Percentiles rank a stretch among this genome's conserved stretches.
These are phyloP conservation scores for Theristicus caerulescens DNA, from an alignment of 2,113 vertebrate genomes.

Conservation along the genomic window DNA sequence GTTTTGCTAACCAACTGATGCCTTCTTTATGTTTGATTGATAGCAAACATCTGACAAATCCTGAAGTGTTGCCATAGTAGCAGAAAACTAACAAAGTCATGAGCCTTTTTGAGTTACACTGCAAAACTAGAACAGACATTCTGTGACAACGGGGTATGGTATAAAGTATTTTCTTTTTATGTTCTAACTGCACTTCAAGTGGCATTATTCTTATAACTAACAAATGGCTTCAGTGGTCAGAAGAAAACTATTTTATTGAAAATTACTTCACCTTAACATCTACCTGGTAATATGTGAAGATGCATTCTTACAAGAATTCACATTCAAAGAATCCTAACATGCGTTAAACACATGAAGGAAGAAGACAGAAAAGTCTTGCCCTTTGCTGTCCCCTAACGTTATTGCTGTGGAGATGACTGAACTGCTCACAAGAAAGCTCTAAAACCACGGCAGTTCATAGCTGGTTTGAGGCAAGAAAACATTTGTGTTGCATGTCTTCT, in stretches of 20 bases:
- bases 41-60: background rate
- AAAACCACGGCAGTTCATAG: background rate
- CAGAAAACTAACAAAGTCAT: background rate
- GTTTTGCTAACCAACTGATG: background rate
- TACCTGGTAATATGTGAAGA: background rate
- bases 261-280: background rate
- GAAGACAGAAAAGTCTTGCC: background rate
- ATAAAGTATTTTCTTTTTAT: background rate
- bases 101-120: background rate
- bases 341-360: background rate
- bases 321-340: background rate
- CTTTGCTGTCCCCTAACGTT: background rate
- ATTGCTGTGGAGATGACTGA: background rate
- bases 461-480: background rate
- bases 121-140: background rate
- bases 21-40: background rate
- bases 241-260: background rate
- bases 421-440: background rate
- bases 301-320: background rate
- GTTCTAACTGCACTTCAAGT: background rate
- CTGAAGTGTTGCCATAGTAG: background rate
- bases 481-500: background rate
- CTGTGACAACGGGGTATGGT: fast-evolving
- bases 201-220: background rate
- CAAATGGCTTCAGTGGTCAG: background rate